Conservation (phyloP, 2,888 invertebrate genomes). For the Carabus problematicus region DNA sequence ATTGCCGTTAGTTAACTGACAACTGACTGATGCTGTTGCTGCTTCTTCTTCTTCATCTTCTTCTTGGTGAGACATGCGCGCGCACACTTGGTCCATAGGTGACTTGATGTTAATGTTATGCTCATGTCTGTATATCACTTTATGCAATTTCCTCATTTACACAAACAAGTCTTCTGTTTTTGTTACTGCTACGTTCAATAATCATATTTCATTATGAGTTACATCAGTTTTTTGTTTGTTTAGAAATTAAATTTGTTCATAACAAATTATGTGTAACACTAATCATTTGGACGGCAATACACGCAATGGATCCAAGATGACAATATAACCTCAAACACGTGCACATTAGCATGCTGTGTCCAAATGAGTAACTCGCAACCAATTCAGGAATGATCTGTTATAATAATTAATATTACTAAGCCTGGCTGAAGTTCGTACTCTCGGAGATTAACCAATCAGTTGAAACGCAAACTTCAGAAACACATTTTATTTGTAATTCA, state of each 20-base stretch:
- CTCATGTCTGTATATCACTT: no score
- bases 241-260: constrained; percentile 33
- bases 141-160: constrained; percentile 23
- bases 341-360: constrained; percentile 15
- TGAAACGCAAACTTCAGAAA: no score
- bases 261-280: constrained; percentile 31
- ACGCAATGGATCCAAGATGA: no score
- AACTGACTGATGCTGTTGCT: no score
- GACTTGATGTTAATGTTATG: no score
- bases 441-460: constrained; percentile 2
- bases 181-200: no score
- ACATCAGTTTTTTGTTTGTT: neutral
- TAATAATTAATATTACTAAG: constrained; percentile 12
- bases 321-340: no score
- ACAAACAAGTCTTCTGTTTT: constrained; percentile 21
- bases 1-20: no score
- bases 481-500: no score
- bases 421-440: constrained; percentile 34
- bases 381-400: constrained; percentile 33
- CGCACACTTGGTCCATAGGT: no score
- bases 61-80: no score
- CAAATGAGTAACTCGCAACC: constrained; percentile 21
- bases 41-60: no score
- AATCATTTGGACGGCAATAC: neutral
- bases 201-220: neutral